Percentiles rank a stretch among this genome's conserved stretches.
Conservation (phyloP, 2,888 invertebrate genomes). For the Hedychridium roseum region DNA sequence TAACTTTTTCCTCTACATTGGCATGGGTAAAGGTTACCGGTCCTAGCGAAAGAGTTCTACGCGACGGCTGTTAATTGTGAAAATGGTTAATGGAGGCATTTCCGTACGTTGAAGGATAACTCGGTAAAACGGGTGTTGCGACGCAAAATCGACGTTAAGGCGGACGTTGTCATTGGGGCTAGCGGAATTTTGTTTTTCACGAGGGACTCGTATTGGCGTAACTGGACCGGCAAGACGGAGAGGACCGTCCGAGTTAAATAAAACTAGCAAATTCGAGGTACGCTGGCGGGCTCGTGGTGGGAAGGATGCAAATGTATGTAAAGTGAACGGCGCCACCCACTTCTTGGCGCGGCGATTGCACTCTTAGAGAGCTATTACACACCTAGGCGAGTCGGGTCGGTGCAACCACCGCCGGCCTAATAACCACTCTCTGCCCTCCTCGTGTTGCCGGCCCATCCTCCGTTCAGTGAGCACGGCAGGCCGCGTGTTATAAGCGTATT, state of each 20-base stretch:
- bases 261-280: too few relatives aligned
- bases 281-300: conserved; percentile 49
- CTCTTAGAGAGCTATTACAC: conserved; percentile 60
- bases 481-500: conserved; percentile 32
- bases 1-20: too few relatives aligned
- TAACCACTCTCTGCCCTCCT: conserved; percentile 26
- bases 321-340: conserved; percentile 43
- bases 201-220: too few relatives aligned
- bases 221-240: conserved; percentile 41
- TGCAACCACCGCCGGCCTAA: conserved; percentile 15
- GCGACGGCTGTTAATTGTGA: too few relatives aligned
- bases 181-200: too few relatives aligned
- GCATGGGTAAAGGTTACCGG: too few relatives aligned
- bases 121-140: too few relatives aligned
- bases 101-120: too few relatives aligned
- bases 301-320: conserved; percentile 60
- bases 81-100: too few relatives aligned
- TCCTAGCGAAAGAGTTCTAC: too few relatives aligned
- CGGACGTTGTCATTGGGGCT: too few relatives aligned
- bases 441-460: conserved; percentile 21
- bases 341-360: conserved; percentile 50
- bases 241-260: conserved; percentile 31
- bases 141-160: too few relatives aligned
- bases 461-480: conserved; percentile 18
- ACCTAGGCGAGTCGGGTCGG: conserved; percentile 51